Conservation (phyloP, 2,113 vertebrate species). For the Malurus melanocephalus region DNA sequence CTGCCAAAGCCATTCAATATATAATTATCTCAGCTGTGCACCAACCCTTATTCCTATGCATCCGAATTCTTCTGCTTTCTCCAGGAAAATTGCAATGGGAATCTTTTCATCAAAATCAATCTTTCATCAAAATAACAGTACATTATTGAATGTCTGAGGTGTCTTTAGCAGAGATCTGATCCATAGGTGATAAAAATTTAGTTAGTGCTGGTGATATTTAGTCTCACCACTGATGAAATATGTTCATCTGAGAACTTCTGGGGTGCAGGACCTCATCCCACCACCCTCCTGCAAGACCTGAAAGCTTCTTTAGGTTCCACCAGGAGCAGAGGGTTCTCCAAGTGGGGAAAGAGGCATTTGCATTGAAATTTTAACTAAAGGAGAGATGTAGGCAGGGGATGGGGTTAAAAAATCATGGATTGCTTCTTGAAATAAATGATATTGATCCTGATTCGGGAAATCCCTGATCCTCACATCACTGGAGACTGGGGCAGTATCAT, state of each 20-base stretch:
- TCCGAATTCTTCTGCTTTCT: slow-evolving; percentile 13
- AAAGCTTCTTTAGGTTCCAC: not conserved
- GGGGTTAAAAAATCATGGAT: rapidly evolving
- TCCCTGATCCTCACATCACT: not conserved
- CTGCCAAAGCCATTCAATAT: slow-evolving; percentile 10
- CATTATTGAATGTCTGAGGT: not conserved
- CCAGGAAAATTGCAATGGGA: not conserved
- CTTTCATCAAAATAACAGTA: not conserved
- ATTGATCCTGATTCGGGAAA: not conserved
- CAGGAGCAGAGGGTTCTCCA: not conserved
- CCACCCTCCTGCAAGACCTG: not conserved
- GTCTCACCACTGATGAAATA: not conserved
- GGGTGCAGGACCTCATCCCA: not conserved
- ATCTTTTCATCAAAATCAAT: not conserved
- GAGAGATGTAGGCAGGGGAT: too few relatives aligned
- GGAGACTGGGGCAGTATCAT: not conserved
- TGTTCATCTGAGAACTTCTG: not conserved
- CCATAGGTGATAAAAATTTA: not conserved
- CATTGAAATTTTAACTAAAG: not conserved
- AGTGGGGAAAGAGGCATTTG: not conserved
- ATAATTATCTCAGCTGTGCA: slow-evolving; percentile 25
- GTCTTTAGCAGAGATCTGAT: not conserved
- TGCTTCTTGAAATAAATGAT: not conserved
- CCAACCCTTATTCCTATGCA: not conserved
- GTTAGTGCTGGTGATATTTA: too few relatives aligned